Evolutionary conservation across 2,888 invertebrate species (phyloP).

Genomic region (Machimus atricapillus): DNA sequence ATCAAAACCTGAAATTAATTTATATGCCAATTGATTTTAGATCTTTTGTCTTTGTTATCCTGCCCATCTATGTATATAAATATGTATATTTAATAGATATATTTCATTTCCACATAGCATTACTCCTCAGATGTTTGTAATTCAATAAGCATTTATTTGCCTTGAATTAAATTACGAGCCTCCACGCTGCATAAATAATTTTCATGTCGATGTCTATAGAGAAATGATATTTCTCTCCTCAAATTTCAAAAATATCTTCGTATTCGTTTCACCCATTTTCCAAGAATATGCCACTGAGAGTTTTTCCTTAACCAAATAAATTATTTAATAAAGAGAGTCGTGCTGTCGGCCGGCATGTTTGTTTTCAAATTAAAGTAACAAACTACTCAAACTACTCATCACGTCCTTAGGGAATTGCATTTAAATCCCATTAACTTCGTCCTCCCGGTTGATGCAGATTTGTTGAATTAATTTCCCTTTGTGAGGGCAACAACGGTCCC

Average conservation of each 20-base stretch:
- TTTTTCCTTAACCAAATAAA: not conserved
- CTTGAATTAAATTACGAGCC: not conserved
- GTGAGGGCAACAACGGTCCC: not conserved
- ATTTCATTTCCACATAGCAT: not conserved
- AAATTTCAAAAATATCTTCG: not conserved
- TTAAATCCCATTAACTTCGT: slow-evolving; percentile 6
- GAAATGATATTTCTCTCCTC: not conserved
- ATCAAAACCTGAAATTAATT: not conserved
- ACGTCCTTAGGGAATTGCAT: slow-evolving; percentile 5
- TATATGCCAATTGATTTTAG: not conserved
- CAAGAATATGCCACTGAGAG: not conserved
- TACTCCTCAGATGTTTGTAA: not conserved
- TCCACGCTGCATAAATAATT: not conserved
- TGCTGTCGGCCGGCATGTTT: not conserved
- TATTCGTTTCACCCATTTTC: not conserved
- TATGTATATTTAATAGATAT: not conserved
- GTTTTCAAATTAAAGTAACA: not conserved
- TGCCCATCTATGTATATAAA: not conserved
- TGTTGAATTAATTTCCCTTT: not conserved
- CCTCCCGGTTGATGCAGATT: not conserved
- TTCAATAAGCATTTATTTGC: not conserved
- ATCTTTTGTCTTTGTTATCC: not conserved
- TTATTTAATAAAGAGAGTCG: not conserved
- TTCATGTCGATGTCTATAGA: not conserved
- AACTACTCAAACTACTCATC: slow-evolving; percentile 6